Conservation (phyloP, 1,140 invertebrate species). For the Apis florea region DNA sequence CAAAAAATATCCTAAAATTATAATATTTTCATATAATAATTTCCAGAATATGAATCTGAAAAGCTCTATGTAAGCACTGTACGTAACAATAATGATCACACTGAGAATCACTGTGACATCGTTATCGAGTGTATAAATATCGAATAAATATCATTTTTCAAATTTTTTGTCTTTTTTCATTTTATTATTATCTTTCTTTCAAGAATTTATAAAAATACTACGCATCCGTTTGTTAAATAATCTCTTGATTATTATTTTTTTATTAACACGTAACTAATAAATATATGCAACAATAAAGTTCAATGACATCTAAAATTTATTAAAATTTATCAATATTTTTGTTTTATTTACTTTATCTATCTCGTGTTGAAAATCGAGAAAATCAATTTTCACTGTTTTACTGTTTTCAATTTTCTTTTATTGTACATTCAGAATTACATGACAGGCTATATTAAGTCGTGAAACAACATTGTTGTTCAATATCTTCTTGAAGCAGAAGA, state of each 20-base stretch:
- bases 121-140: neutral
- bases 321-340: too few relatives aligned
- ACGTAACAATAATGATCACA: too few relatives aligned
- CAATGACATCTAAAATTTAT: neutral
- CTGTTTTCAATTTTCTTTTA: constrained; percentile 34
- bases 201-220: neutral
- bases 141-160: neutral
- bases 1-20: too few relatives aligned
- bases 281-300: neutral
- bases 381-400: constrained; percentile 4
- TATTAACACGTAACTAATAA: neutral
- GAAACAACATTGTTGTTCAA: constrained; percentile 21
- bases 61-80: too few relatives aligned
- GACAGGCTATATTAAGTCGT: constrained; percentile 30
- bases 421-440: constrained; percentile 45
- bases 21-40: too few relatives aligned
- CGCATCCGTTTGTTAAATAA: neutral
- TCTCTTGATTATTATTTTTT: neutral
- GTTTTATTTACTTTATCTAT: neutral
- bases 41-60: too few relatives aligned
- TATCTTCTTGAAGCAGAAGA: constrained; percentile 22
- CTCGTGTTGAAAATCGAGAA: neutral
- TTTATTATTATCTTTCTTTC: neutral
- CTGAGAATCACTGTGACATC: neutral
- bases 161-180: neutral